A percentile compares a stretch with the other conserved stretches of the same genome.
Evolutionary conservation across 2,888 invertebrate species (phyloP).

Genomic region (Meiosimyza platycephala): DNA sequence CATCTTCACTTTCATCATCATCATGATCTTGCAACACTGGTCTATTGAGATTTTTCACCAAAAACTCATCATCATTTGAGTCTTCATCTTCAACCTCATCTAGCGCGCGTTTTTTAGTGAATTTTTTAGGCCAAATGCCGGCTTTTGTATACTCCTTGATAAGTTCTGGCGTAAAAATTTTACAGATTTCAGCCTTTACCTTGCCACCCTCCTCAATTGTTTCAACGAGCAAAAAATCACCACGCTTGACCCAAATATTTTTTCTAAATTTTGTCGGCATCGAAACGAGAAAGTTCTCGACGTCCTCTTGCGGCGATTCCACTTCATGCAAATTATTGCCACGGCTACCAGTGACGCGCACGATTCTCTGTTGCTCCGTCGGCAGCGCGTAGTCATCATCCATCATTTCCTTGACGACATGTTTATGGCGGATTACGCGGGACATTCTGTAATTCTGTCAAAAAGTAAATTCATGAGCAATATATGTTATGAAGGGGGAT

Average conservation of each 20-base stretch:
- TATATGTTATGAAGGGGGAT: neutral
- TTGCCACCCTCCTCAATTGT: constrained; percentile 93
- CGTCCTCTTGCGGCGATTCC: constrained; percentile 69
- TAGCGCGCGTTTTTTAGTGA: constrained; percentile 59
- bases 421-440: constrained; percentile 80
- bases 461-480: neutral
- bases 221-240: constrained; percentile 88
- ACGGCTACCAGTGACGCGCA: constrained; percentile 78
- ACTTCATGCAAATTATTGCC: constrained; percentile 96
- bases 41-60: constrained; percentile 53
- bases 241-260: constrained; percentile 93
- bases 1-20: constrained; percentile 46
- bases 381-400: constrained; percentile 82
- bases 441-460: constrained; percentile 71
- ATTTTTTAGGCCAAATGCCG: constrained; percentile 70
- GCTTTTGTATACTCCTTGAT: constrained; percentile 75
- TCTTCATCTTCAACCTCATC: constrained; percentile 47
- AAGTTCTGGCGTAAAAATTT: constrained; percentile 76
- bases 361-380: constrained; percentile 79
- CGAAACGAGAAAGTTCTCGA: constrained; percentile 80
- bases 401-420: constrained; percentile 81
- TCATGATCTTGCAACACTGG: constrained; percentile 41
- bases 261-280: constrained; percentile 96
- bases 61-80: constrained; percentile 51
- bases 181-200: constrained; percentile 92